phyloP scores from a whole-genome alignment of 2,888 invertebrate species.

The Acanthoscelides obtectus region DNA sequence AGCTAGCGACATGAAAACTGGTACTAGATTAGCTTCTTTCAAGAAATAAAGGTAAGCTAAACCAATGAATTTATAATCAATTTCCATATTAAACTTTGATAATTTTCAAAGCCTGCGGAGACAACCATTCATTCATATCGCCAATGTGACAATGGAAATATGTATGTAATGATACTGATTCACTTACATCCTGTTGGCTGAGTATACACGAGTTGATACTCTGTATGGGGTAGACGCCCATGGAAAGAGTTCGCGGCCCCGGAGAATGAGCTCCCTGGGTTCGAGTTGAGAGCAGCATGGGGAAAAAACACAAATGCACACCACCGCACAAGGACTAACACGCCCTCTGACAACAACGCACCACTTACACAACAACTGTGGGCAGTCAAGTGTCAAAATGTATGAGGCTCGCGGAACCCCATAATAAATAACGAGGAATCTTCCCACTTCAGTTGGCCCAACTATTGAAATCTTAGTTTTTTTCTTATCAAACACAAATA shows the following conservation, averaged over 20 bases:
- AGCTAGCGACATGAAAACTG: no score
- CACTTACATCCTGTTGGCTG: constrained; percentile 85
- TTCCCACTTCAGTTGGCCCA: no score
- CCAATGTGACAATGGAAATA: no score
- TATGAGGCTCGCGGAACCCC: no score
- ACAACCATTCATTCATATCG: background rate
- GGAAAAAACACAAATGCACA: constrained; percentile 35
- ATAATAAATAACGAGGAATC: no score
- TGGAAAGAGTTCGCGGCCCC: constrained; percentile 83
- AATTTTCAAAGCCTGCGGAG: background rate
- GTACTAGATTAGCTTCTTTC: no score
- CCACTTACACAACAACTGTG: background rate
- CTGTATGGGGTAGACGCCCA: constrained; percentile 88
- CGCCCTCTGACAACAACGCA: background rate
- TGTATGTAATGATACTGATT: constrained; percentile 20
- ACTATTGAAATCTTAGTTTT: no score
- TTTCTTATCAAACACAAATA: no score
- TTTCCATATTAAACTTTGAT: no score
- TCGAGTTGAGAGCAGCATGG: constrained; percentile 50
- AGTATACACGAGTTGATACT: constrained; percentile 83
- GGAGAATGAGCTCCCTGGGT: constrained; percentile 84
- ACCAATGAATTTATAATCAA: no score
- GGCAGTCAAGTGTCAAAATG: no score
- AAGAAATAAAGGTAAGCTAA: no score
- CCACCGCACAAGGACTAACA: background rate